Evolutionary conservation across 2,888 invertebrate genomes (phyloP).

Genomic region (Rhaphigaster nebulosa): DNA sequence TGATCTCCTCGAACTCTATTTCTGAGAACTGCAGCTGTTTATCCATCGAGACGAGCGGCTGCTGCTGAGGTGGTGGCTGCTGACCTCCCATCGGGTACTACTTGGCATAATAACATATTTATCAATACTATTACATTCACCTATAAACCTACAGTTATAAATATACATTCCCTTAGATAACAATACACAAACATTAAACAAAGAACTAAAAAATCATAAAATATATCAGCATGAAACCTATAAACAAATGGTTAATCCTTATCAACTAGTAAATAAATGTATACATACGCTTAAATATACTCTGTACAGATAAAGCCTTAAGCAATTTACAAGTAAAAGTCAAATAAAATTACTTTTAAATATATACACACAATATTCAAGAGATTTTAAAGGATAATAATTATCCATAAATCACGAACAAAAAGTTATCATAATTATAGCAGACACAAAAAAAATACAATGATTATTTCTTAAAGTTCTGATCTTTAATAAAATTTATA

Average conservation of each 20-base stretch:
- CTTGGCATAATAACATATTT: slow-evolving; percentile 42
- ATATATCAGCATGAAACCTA: not conserved
- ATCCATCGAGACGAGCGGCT: slow-evolving; percentile 39
- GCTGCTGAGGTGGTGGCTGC: slow-evolving; percentile 55
- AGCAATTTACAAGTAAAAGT: not conserved
- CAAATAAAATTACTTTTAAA: not conserved
- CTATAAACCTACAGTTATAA: not conserved
- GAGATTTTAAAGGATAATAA: not conserved
- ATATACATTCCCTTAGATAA: not conserved
- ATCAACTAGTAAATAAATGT: not conserved
- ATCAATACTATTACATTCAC: slow-evolving; percentile 4
- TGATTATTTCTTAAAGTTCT: not conserved
- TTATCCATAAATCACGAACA: not conserved
- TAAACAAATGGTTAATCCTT: not conserved
- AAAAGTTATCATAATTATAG: not conserved
- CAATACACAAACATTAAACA: not conserved
- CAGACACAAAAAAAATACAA: not conserved
- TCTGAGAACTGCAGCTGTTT: slow-evolving; percentile 73
- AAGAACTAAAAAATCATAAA: not conserved
- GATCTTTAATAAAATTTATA: not conserved
- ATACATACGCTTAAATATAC: not conserved
- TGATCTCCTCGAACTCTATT: slow-evolving; percentile 98
- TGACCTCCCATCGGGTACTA: slow-evolving; percentile 56
- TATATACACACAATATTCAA: not conserved
- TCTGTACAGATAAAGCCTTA: not conserved